Percentiles rank a stretch among this genome's conserved stretches.
These are phyloP conservation scores for Scomber japonicus DNA, from an alignment of 2,113 vertebrate species.

Conservation along the genomic window DNA sequence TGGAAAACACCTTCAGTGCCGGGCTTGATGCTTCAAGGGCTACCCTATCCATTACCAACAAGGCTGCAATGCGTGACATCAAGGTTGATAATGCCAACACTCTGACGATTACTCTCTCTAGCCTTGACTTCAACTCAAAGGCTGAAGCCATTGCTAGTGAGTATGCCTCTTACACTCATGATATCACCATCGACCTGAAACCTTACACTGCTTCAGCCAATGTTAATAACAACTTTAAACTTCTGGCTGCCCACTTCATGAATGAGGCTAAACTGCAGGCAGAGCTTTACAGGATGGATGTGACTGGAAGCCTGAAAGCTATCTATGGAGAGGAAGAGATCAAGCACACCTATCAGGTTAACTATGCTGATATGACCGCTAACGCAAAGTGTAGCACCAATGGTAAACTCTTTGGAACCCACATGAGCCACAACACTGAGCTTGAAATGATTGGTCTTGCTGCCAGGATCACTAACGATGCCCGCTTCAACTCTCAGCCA, in stretches of 20 bases:
- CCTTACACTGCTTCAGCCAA: slow-evolving; percentile 84
- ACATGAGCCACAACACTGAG: slow-evolving; percentile 88
- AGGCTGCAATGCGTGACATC: slow-evolving; percentile 85
- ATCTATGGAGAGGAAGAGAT: slow-evolving; percentile 85
- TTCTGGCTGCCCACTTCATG: slow-evolving; percentile 78
- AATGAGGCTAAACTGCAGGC: slow-evolving; percentile 87
- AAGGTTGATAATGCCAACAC: slow-evolving; percentile 86
- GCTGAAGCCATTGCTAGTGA: slow-evolving; percentile 83
- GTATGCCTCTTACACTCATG: slow-evolving; percentile 88
- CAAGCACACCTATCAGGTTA: slow-evolving; percentile 88
- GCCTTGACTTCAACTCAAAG: slow-evolving; percentile 87
- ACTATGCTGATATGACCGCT: slow-evolving; percentile 83
- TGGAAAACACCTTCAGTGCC: slow-evolving; percentile 89
- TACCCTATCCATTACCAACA: slow-evolving; percentile 84
- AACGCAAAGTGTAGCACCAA: slow-evolving; percentile 88
- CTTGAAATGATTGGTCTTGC: slow-evolving; percentile 88
- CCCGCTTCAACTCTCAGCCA: slow-evolving; percentile 87
- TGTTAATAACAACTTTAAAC: slow-evolving; percentile 87
- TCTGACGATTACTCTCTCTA: slow-evolving; percentile 84
- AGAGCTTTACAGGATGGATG: slow-evolving; percentile 86
- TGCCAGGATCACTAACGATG: slow-evolving; percentile 84
- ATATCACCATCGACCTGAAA: slow-evolving; percentile 85
- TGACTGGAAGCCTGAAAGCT: slow-evolving; percentile 88
- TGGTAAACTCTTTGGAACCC: slow-evolving; percentile 85
- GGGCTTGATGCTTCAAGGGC: slow-evolving; percentile 85